These are phyloP conservation scores for Syrmaticus mikado DNA, from an alignment of 2,113 vertebrate genomes.

Conservation along the genomic window DNA sequence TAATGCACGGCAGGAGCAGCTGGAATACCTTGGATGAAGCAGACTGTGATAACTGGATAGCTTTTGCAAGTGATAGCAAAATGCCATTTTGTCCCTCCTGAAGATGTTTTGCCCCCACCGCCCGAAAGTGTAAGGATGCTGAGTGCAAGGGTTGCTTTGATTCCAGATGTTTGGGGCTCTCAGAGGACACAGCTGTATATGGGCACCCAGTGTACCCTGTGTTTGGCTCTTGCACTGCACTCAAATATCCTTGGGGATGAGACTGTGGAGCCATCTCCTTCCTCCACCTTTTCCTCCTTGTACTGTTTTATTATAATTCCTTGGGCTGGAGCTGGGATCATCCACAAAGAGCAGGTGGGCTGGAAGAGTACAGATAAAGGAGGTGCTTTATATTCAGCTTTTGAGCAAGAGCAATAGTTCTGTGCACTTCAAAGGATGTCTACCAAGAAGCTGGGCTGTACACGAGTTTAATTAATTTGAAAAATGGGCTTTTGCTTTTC, in stretches of 20 bases:
- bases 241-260: neutral
- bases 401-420: neutral
- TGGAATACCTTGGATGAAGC: neutral
- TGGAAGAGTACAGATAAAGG: conserved; percentile 1
- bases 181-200: neutral
- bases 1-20: conserved; percentile 33
- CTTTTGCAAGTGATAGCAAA: neutral
- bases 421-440: neutral
- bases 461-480: conserved; percentile 35
- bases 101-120: neutral
- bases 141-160: neutral
- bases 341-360: neutral
- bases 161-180: neutral
- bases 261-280: neutral
- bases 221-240: neutral
- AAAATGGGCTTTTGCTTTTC: neutral
- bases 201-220: fast-evolving
- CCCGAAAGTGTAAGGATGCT: neutral
- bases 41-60: fast-evolving
- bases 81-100: neutral
- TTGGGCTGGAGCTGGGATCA: neutral
- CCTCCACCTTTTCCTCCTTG: neutral
- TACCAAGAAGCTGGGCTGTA: neutral
- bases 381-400: neutral
- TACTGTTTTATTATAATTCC: neutral